Evolutionary conservation across 2,888 invertebrate genomes (phyloP).

Genomic region (Siphlonurus alternatus): DNA sequence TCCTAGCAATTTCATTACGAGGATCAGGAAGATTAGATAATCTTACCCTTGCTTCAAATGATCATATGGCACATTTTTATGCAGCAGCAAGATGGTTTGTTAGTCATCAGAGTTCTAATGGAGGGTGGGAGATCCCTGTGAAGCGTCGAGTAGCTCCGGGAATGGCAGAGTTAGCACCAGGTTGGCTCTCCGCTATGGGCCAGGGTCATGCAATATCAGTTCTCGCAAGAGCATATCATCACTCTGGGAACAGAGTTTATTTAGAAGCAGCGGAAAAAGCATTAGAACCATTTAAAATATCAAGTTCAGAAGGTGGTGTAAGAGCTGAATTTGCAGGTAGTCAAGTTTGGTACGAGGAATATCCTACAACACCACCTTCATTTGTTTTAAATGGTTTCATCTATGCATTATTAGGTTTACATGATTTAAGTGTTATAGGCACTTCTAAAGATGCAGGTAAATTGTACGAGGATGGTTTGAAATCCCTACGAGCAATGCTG

Average conservation of each 20-base stretch:
- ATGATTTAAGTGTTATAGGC: constrained; percentile 76
- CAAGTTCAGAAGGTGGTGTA: constrained; percentile 63
- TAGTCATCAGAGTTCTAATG: constrained; percentile 62
- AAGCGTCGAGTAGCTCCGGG: constrained; percentile 54
- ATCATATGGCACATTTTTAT: constrained; percentile 82
- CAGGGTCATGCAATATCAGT: constrained; percentile 95
- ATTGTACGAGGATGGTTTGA: constrained; percentile 70
- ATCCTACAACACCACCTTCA: constrained; percentile 86
- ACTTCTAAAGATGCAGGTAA: constrained; percentile 47
- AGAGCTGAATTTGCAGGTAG: constrained; percentile 69
- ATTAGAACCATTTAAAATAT: constrained; percentile 56
- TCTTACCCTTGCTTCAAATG: constrained; percentile 51
- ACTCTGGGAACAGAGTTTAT: constrained; percentile 58
- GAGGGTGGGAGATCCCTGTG: constrained; percentile 90
- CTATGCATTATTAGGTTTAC: constrained; percentile 87
- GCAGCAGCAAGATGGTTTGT: constrained; percentile 90
- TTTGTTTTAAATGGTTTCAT: constrained; percentile 98
- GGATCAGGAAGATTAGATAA: constrained; percentile 62
- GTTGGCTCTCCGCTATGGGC: constrained; percentile 97
- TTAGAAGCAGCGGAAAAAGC: constrained; percentile 68
- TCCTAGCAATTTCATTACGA: constrained; percentile 44
- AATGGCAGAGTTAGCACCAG: constrained; percentile 61
- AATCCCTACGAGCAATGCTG: constrained; percentile 65
- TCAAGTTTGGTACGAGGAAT: constrained; percentile 94
- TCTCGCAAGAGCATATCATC: constrained; percentile 76